Percentiles rank a stretch among this genome's conserved stretches.
Conservation (phyloP, 2,888 invertebrate genomes). For the Caenorhabditis panamensis region DNA sequence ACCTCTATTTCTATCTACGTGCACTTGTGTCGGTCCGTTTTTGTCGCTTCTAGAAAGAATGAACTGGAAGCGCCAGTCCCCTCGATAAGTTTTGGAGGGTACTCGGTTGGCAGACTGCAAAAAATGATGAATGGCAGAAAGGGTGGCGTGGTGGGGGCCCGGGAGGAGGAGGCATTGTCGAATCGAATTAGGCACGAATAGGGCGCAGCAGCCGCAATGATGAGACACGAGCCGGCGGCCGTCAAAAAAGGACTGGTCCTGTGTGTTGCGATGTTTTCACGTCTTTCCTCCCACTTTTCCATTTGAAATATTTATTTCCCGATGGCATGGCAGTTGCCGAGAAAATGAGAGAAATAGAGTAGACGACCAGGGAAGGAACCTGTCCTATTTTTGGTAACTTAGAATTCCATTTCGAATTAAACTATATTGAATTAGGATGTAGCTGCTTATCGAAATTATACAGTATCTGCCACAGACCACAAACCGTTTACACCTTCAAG, state of each 20-base stretch:
- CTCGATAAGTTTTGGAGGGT: no score
- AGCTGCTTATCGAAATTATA: neutral
- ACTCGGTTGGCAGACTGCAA: no score
- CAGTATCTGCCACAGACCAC: neutral
- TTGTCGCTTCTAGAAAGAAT: no score
- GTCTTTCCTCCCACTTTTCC: slow-evolving; percentile 17
- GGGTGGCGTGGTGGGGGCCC: neutral
- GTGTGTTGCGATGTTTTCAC: slow-evolving; percentile 38
- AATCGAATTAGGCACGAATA: slow-evolving; percentile 53
- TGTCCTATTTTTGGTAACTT: slow-evolving; percentile 27
- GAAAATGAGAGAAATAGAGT: no score
- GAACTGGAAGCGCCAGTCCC: no score
- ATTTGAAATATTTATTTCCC: no score
- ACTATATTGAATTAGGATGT: neutral
- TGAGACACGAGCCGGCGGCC: slow-evolving; percentile 33
- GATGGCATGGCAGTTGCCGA: no score
- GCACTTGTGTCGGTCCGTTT: slow-evolving; percentile 18
- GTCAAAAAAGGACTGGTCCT: slow-evolving; percentile 53
- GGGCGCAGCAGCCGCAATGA: slow-evolving; percentile 22
- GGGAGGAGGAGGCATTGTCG: slow-evolving; percentile 38
- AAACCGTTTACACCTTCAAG: no score
- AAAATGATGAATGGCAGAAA: slow-evolving; percentile 48
- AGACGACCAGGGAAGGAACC: no score
- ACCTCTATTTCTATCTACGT: slow-evolving; percentile 25
- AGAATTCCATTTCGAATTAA: no score